Conservation (phyloP, 2,888 invertebrate species). For the Parnassius glacialis region DNA sequence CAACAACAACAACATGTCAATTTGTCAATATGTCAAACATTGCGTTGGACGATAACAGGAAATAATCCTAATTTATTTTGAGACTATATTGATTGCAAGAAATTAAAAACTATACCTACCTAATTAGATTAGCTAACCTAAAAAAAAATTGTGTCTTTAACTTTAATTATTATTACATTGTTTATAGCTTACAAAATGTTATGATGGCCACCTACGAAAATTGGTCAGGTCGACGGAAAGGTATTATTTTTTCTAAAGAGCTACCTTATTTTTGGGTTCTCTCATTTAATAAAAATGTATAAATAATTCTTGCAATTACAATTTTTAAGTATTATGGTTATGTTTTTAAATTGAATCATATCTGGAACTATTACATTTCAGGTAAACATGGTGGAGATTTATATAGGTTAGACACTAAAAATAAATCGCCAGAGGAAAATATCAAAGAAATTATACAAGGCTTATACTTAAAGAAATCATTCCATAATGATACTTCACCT, state of each 20-base stretch:
- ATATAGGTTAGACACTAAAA: conserved; percentile 81
- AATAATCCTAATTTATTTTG: conserved; percentile 24
- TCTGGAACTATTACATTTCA: conserved; percentile 44
- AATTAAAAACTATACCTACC: not conserved
- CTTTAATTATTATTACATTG: not conserved
- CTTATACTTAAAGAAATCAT: conserved; percentile 73
- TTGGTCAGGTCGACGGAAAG: conserved; percentile 75
- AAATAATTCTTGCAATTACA: not conserved
- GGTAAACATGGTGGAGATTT: conserved; percentile 83
- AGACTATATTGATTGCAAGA: not conserved
- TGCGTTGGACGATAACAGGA: conserved; percentile 37
- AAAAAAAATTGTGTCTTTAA: not conserved
- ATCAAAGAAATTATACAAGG: conserved; percentile 83
- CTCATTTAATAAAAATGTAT: not conserved
- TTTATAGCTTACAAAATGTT: conserved; percentile 50
- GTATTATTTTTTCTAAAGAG: conserved; percentile 48
- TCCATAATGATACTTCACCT: conserved; percentile 65
- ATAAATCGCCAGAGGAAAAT: conserved; percentile 82
- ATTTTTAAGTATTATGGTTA: conserved; percentile 2
- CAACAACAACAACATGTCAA: too few relatives aligned
- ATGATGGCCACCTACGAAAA: conserved; percentile 75
- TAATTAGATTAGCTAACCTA: not conserved
- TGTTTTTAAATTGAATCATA: conserved; percentile 5
- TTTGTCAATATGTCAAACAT: conserved; percentile 33
- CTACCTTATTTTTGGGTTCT: conserved; percentile 8